Evolutionary conservation across 2,113 vertebrate species (phyloP), one percentile per base, ranked within the genome.

Genomic region (Stegastes partitus): DNA sequence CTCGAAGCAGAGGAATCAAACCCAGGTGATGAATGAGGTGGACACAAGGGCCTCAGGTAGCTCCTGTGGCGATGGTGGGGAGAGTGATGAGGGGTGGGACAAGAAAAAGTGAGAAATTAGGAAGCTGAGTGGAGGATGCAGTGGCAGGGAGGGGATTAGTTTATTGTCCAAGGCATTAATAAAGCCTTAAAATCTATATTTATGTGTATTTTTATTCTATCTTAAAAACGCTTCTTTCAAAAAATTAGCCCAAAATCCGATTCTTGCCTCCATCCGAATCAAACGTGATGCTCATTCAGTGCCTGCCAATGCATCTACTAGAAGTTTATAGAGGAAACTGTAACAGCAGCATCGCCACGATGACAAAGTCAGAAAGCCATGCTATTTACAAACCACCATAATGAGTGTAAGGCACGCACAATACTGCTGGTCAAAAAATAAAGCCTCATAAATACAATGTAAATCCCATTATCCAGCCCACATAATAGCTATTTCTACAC

Each of bases 21-120:
- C 94, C 94, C 94, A 86, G 94, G 95, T 99, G 97, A 99, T 99
- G 96, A 98, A 99, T 98, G 97, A 96, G 96, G 95, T 94, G 95
- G 96, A 96, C 93, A 94, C 94, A 94, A 94, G 95, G 95, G 96
- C 96, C 96, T 96, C 95, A 82, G 94, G 95, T 97, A 95, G 95
- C 96, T 96, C 94, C 95, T 95, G 96, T 94, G 94, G 94, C 44
- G 95, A 96, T 94, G 95, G 91, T 82, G 94, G 92, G 93, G 95
- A 94, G 90, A 45, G 91, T 68, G 84, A 55, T 22, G 70, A 70
- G 44, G 76, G 47, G 81, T 14, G 71, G 75, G 74, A 45, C 28
- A 66, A 73, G 79, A 79, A 81, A 85, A 83, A 72, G 61, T 16
- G 69, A 63, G 67, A 77, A 85, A 86, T 87, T 81, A 80, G 77